These are phyloP conservation scores for Albula goreensis DNA, from an alignment of 2,113 vertebrate genomes.

Conservation along the genomic window DNA sequence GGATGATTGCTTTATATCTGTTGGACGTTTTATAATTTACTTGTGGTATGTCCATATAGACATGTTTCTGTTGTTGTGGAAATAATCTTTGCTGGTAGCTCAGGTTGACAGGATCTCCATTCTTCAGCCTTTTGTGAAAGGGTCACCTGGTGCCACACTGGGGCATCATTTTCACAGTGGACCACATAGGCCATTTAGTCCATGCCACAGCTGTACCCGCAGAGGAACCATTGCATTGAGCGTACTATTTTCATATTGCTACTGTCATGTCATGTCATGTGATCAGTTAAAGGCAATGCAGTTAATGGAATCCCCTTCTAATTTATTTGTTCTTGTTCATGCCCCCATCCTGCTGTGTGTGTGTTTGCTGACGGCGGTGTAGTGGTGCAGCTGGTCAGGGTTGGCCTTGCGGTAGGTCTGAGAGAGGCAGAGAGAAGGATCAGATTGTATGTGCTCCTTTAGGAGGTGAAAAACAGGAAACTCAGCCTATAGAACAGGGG, in stretches of 20 bases:
- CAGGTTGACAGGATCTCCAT: too few relatives aligned
- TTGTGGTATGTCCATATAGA: too few relatives aligned
- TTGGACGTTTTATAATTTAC: too few relatives aligned
- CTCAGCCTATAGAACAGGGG: constrained; percentile 21
- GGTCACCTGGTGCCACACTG: background rate
- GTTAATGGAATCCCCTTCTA: background rate
- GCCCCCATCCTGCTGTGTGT: background rate
- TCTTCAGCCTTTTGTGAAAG: too few relatives aligned
- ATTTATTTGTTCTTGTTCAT: background rate
- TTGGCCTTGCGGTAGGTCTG: background rate
- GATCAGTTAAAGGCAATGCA: background rate
- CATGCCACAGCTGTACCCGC: too few relatives aligned
- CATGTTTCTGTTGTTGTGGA: too few relatives aligned
- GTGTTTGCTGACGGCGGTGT: background rate
- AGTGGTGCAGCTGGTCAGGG: background rate
- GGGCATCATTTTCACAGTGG: background rate
- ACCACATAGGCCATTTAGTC: background rate
- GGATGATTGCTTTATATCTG: too few relatives aligned
- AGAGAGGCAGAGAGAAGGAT: background rate
- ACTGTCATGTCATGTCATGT: background rate
- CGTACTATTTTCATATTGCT: too few relatives aligned
- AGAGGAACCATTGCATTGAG: too few relatives aligned
- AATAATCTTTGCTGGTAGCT: too few relatives aligned
- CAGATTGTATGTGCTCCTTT: background rate
- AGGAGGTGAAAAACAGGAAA: constrained; percentile 26